Evolutionary conservation across 2,888 invertebrate species (phyloP).

Genomic region (Hybos culiciformis): DNA sequence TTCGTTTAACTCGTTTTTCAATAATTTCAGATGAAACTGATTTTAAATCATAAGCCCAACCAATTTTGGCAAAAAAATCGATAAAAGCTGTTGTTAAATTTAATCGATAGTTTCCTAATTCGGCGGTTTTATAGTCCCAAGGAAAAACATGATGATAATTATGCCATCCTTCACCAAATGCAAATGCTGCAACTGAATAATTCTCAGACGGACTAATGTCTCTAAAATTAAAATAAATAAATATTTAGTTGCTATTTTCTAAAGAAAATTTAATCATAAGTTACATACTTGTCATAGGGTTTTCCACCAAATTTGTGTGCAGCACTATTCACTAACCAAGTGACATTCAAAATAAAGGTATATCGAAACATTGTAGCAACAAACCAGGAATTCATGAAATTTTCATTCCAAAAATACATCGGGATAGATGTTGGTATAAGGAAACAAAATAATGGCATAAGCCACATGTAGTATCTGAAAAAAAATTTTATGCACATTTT

Average conservation of each 20-base stretch:
- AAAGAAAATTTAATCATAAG: neutral
- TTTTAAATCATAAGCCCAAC: conserved; percentile 79
- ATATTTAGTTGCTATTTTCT: neutral
- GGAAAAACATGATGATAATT: conserved; percentile 76
- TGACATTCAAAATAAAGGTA: conserved; percentile 65
- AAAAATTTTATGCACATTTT: conserved; percentile 5
- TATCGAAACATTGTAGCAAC: conserved; percentile 63
- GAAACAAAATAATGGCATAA: conserved; percentile 66
- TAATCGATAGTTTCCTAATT: conserved; percentile 54
- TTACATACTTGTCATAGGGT: conserved; percentile 56
- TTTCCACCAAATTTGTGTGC: conserved; percentile 70
- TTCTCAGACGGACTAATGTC: conserved; percentile 55
- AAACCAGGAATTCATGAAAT: conserved; percentile 49
- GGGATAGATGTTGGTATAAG: conserved; percentile 62
- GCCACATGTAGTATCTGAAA: conserved; percentile 54
- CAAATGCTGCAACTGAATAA: conserved; percentile 43
- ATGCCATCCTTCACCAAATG: conserved; percentile 68
- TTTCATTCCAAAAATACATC: conserved; percentile 65
- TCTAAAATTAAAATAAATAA: conserved; percentile 24
- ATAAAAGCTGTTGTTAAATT: conserved; percentile 67
- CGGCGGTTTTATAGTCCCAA: conserved; percentile 74
- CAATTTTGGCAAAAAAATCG: conserved; percentile 66
- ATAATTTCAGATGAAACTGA: conserved; percentile 59
- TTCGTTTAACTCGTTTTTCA: conserved; percentile 51
- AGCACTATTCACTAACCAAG: conserved; percentile 83